Base-by-base conservation (phyloP, 2,797 vertebrate species). In the Neopelma chrysocephalum region DNA sequence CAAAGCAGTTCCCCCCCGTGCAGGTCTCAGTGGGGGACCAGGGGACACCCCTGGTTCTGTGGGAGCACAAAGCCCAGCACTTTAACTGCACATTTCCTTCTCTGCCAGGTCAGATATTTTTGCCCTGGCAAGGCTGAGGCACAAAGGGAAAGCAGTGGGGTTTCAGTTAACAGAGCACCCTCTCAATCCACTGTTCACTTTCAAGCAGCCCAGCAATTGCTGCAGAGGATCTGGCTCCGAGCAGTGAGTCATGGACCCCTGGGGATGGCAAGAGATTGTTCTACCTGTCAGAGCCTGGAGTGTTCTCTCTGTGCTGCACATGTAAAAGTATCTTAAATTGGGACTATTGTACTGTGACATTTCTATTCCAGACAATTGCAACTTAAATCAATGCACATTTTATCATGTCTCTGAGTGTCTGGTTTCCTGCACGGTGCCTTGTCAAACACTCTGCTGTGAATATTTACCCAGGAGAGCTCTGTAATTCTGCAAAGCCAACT, bases 311-410 rank as follows among this genome's bases (percentile, higher is more conserved):
- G 54, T 36, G 36, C 38, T 81, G 70, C 48, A 61, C 65, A 5
- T 40, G 76, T 22, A 58, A 80, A 91, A 95, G 57, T 48, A 69
- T 77, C 78, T 96, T 79, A 92, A 95, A 87, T 58, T 38, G 32
- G 73, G 62, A 54, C 77, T 69, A 40, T 69, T 87, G 61, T 51
- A 89, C 66, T 61, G 85, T 90, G 91, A 83, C 82, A 87, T 78
- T 95, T 86, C 73, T 71, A 69, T 75, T 82, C 73, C 11, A 88
- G 88, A 83, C 90, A 90, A 95, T 27, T 87, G 66, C 42, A 77
- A 79, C 81, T 47, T 53, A 94, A 88, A 91, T 93, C 65, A 90
- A 34, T 50, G 80, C 47, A 82, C 43, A 29, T 81, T 92, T 84
- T 57, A 58, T 83, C 82, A n/a, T 15, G 56, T 25, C 80, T 75